A percentile compares a stretch with the other conserved stretches of the same genome.
phyloP scores from a whole-genome alignment of 2,797 vertebrate genomes.

The Triplophysa yarkandensis region DNA sequence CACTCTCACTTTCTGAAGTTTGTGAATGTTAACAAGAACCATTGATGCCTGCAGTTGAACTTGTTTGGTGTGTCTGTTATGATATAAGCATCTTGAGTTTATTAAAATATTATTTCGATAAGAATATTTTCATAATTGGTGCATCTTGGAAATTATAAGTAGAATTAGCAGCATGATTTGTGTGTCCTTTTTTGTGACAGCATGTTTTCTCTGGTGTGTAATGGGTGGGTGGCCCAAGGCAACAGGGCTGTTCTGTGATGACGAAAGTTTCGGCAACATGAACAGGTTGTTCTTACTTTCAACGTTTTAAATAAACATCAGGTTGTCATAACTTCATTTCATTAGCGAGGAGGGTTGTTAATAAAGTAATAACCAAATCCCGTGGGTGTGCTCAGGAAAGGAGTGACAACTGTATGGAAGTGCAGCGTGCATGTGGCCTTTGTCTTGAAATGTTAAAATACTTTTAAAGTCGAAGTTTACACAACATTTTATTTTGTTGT shows the following conservation, averaged over 20 bases:
- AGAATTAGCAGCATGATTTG: background rate
- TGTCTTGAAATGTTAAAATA: background rate
- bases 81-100: background rate
- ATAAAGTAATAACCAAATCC: background rate
- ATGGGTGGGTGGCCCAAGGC: background rate
- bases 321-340: background rate
- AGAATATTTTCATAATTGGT: background rate
- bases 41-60: background rate
- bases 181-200: background rate
- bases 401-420: background rate
- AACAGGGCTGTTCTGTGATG: background rate
- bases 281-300: background rate
- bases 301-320: background rate
- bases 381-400: background rate
- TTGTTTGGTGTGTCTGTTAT: background rate
- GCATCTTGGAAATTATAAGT: background rate
- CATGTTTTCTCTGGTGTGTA: background rate
- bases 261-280: background rate
- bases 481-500: too few species aligned
- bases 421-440: background rate
- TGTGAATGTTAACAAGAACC: slow-evolving; percentile 3
- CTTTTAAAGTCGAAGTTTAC: too few species aligned
- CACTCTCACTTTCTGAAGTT: background rate
- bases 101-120: background rate
- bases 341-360: background rate